Conservation (phyloP, 2,888 invertebrate species). For the Arrhopalites spinosus region DNA sequence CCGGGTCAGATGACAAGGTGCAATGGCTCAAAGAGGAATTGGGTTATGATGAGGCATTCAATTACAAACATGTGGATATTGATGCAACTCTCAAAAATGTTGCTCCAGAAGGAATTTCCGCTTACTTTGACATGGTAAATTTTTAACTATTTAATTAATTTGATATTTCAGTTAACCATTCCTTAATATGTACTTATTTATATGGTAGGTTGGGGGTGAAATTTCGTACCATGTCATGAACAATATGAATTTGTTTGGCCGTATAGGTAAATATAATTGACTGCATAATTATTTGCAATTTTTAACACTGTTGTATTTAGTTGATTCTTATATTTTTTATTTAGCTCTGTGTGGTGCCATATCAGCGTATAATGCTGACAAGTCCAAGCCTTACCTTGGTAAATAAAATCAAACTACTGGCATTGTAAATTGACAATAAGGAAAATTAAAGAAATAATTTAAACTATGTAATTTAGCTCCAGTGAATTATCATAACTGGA, state of each 20-base stretch:
- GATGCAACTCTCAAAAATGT: constrained; percentile 64
- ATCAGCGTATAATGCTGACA: constrained; percentile 66
- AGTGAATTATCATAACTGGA: constrained; percentile 65
- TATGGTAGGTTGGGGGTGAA: constrained; percentile 69
- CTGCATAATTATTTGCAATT: too few species aligned
- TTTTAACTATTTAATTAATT: constrained; percentile 45
- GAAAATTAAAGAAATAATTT: not conserved
- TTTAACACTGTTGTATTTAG: too few species aligned
- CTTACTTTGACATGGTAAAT: constrained; percentile 79
- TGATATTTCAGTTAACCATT: not conserved
- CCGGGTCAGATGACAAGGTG: constrained; percentile 73
- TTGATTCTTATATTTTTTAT: too few species aligned
- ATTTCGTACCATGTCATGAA: constrained; percentile 66
- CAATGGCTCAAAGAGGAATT: constrained; percentile 70
- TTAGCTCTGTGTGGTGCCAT: constrained; percentile 70
- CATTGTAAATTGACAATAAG: not conserved
- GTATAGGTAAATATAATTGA: constrained; percentile 59
- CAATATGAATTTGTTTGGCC: constrained; percentile 68
- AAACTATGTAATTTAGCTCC: constrained; percentile 57
- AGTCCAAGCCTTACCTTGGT: constrained; percentile 34
- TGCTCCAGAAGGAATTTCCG: constrained; percentile 73
- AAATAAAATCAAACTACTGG: not conserved
- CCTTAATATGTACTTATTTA: not conserved
- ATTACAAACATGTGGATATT: constrained; percentile 71
- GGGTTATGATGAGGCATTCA: constrained; percentile 71